phyloP scores from a whole-genome alignment of 2,797 vertebrate species.

The Buphagus erythrorhynchus region DNA sequence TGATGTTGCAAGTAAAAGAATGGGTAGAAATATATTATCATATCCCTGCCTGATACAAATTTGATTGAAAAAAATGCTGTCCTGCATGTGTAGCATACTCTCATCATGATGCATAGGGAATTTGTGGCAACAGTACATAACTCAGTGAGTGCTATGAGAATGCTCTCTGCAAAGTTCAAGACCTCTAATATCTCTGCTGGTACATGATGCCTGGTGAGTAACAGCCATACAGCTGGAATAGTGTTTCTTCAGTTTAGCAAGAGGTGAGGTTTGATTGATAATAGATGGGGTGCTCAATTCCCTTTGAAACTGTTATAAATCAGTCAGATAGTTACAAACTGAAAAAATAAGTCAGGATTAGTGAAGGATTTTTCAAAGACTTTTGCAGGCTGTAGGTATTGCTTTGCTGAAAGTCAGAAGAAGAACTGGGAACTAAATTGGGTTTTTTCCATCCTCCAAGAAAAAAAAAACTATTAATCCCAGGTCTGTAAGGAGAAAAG shows the following conservation, averaged over 20 bases:
- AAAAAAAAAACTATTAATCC: accelerated
- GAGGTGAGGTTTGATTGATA: neutral
- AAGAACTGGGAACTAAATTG: neutral
- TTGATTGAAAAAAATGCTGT: neutral
- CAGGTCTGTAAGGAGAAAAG: neutral
- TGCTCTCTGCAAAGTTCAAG: neutral
- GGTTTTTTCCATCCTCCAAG: neutral
- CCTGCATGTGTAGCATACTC: neutral
- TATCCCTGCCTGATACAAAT: neutral
- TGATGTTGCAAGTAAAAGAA: neutral
- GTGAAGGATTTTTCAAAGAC: neutral
- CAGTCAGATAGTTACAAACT: neutral
- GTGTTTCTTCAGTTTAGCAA: neutral
- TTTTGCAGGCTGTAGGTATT: neutral
- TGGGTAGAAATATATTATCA: neutral
- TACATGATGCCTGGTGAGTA: neutral
- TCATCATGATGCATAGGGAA: neutral
- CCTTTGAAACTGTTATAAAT: slow-evolving; percentile 26
- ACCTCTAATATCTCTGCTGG: neutral
- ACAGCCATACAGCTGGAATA: neutral
- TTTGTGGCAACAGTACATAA: neutral
- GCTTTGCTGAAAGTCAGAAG: neutral
- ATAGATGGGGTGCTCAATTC: neutral
- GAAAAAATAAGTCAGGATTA: neutral
- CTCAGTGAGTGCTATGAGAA: neutral